A percentile compares a stretch with the other conserved stretches of the same genome.
These are phyloP conservation scores for Drosophila guanche DNA, from an alignment of 1,140 invertebrate genomes.

Conservation along the genomic window DNA sequence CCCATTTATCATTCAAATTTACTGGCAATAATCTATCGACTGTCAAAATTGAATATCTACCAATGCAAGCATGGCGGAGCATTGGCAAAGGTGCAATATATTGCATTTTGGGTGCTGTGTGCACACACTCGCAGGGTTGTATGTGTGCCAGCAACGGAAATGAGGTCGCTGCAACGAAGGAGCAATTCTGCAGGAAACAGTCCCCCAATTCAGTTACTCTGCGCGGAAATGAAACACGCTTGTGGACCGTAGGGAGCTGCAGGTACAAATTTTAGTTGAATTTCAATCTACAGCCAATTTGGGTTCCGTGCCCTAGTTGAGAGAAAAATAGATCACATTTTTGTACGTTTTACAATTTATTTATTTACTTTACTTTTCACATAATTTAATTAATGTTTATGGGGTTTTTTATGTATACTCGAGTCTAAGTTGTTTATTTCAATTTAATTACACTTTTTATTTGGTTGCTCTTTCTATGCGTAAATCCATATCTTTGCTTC, in stretches of 20 bases:
- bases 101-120: background rate
- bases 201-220: constrained; percentile 63
- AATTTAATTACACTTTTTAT: constrained; percentile 57
- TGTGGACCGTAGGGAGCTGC: constrained; percentile 2
- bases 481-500: constrained; percentile 25
- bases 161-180: constrained; percentile 54
- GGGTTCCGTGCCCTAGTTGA: too few relatives aligned
- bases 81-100: too few relatives aligned
- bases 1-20: too few relatives aligned
- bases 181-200: constrained; percentile 51
- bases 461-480: constrained; percentile 26
- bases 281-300: background rate
- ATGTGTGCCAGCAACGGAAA: constrained; percentile 55
- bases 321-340: constrained; percentile 7
- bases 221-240: constrained; percentile 60
- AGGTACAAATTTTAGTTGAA: background rate
- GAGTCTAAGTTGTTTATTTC: constrained; percentile 61
- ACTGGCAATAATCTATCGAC: too few relatives aligned
- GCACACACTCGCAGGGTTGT: background rate
- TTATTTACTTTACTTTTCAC: constrained; percentile 56
- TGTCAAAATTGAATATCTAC: too few relatives aligned
- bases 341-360: constrained; percentile 52
- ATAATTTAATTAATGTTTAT: constrained; percentile 47
- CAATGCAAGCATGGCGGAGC: too few relatives aligned
- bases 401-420: constrained; percentile 47